Evolutionary conservation across 1,140 invertebrate genomes (phyloP), one percentile per base, ranked within the genome.

Genomic region (Zophobas atratus): DNA sequence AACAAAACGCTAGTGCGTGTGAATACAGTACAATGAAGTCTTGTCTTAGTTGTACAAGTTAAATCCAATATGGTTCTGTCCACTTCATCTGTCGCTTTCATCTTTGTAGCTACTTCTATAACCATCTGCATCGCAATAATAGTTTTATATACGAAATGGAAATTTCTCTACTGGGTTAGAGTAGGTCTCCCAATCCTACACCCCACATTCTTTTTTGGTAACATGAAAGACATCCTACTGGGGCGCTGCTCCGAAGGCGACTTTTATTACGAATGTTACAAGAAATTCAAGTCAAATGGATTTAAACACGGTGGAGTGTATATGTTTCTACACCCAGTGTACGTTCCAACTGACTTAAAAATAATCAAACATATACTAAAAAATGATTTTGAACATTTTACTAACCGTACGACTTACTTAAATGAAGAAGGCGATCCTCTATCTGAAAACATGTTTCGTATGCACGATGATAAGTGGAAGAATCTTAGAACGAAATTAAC

Each of bases 351-450:
- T 8, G 88, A 90, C 82, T 87, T 86, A 2, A 85, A 88, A 79
- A 80, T 91, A 5, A 86, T 90, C 1, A 86, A 86, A 75, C 43
- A 85, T 33, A 87, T 92, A 48, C 82, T 92, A 0, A 83, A 88
- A 0, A 89, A 88, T 36, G 90, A 92, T 80, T 92, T 92, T 79
- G 81, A 87, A 3, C 83, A 87, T 80, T 92, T 92, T 75, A 82
- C 87, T 55, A 88, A 89, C 77, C 86, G 86, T 1, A 88, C 89
- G 76, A 83, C 89, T 56, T 89, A 85, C 83, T 84, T 84, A 5
- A 88, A 87, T 76, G 87, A 87, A 5, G 83, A 87, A 1, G 83
- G 87, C 53, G 90, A 91, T 77, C 87, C 90, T 8, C 60, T 92
- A 20, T 84, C 86, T 2, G 87, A 84, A 39, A 87, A 90, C 81